Percentiles rank a stretch among this genome's conserved stretches.
Evolutionary conservation across 2,113 vertebrate species (phyloP).

Genomic region (Micronycteris hirsuta): DNA sequence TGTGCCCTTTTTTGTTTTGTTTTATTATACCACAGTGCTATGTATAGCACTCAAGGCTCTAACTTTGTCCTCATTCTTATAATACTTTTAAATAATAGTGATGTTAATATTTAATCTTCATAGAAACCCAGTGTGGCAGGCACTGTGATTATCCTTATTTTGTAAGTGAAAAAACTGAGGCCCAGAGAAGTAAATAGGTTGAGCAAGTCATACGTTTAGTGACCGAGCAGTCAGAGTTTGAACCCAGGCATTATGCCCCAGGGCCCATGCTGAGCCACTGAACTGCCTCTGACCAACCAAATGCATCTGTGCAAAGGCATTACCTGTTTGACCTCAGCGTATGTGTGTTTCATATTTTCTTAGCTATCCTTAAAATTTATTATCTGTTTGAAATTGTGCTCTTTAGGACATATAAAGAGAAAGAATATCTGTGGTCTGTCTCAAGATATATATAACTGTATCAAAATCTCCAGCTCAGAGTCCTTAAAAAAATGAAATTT

Average conservation of each 20-base stretch:
- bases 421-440: not conserved
- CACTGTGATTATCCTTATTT: not conserved
- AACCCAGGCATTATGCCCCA: not conserved
- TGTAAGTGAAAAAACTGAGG: not conserved
- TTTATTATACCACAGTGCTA: not conserved
- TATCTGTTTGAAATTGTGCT: not conserved
- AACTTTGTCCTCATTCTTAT: not conserved
- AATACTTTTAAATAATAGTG: conserved; percentile 17
- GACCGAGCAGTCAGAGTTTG: not conserved
- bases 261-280: not conserved
- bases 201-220: not conserved
- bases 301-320: no score
- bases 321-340: not conserved
- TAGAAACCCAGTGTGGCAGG: not conserved
- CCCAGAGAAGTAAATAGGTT: not conserved
- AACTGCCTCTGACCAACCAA: not conserved
- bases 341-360: not conserved
- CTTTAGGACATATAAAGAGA: not conserved
- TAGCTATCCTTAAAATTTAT: not conserved
- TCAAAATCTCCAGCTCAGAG: not conserved
- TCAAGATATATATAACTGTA: not conserved
- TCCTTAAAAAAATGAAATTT: not conserved
- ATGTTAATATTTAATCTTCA: conserved; percentile 12
- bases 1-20: not conserved
- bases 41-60: not conserved